Evolutionary conservation across 2,797 vertebrate species (phyloP).

Genomic region (Sebastes flavidus): DNA sequence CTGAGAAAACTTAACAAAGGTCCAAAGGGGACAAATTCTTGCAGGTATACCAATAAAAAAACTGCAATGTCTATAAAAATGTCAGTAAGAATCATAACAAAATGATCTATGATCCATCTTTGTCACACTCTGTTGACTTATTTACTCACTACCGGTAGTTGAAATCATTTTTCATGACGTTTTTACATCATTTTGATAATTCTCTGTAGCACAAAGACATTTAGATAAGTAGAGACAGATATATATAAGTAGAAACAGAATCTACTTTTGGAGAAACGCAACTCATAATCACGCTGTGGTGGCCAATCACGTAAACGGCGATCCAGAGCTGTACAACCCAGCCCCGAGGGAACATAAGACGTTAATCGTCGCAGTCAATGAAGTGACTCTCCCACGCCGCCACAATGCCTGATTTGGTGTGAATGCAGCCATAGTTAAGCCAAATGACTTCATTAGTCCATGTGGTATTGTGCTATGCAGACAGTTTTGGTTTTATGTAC

Average conservation of each 20-base stretch:
- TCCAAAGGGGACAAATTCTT: background rate
- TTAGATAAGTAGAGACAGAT: no score
- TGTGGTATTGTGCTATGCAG: background rate
- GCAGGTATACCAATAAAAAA: background rate
- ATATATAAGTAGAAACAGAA: no score
- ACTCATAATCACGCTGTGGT: no score
- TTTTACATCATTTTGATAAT: background rate
- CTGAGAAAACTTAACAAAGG: background rate
- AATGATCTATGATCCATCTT: background rate
- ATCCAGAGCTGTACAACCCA: no score
- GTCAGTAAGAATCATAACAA: background rate
- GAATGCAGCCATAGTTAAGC: background rate
- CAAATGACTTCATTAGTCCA: background rate
- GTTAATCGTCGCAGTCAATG: no score
- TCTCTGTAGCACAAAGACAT: background rate
- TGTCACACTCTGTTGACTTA: background rate
- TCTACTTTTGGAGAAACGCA: no score
- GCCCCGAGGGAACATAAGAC: no score
- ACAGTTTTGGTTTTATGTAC: background rate
- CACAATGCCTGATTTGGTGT: no score
- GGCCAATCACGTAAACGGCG: no score
- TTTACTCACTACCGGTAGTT: background rate
- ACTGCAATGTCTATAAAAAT: background rate
- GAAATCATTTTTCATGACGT: background rate
- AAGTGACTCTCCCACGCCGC: no score